Base-by-base conservation (phyloP, 1,140 invertebrate species). In the Leptoteleia sp. region DNA sequence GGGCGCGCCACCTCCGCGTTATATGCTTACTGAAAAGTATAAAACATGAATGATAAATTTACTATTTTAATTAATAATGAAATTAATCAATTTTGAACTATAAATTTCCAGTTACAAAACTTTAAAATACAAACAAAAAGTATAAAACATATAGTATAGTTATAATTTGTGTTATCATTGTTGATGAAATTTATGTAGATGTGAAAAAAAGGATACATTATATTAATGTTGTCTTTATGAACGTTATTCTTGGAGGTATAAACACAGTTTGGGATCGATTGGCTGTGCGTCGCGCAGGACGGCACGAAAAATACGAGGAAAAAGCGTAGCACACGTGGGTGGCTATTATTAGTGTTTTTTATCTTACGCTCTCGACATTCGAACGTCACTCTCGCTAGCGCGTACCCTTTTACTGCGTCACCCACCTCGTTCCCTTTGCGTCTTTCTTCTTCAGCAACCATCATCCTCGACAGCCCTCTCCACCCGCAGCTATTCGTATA, bases 311-410 rank as follows among this genome's bases (percentile, higher is more conserved):
- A 15, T 27, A 12, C 29, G 12, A 59, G 45, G 37, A 65, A 57
- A 25, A 37, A 47, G 31, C 40, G 48, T 68, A 47, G 40, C 72
- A 62, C 47, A 55, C 72, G 72, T 76, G 48, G 72, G 72, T 55
- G 72, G 64, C 55, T 76, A 76, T 76, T 76, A 76, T 76, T 76
- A 68, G 72, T 43, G 43, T 55, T 76, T 76, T 68, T 68, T 68
- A 68, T 67, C 62, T 38, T 19, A 29, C 13, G 25, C 70, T 52
- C 54, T 59, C 43, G 50, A 42, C 59, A 40, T 54, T 33, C 57
- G 38, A 47, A 31, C 68, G 31, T 55, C 48, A 47, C 48, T 73
- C 50, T 57, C 59, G 11, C 59, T 48, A 52, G 50, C 59, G 22
- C 25, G 29, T 31, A 52, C 40, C 38, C 37, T 71, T 70, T 61